These are phyloP conservation scores for Fragum fragum DNA, from an alignment of 2,888 invertebrate genomes.

Conservation along the genomic window DNA sequence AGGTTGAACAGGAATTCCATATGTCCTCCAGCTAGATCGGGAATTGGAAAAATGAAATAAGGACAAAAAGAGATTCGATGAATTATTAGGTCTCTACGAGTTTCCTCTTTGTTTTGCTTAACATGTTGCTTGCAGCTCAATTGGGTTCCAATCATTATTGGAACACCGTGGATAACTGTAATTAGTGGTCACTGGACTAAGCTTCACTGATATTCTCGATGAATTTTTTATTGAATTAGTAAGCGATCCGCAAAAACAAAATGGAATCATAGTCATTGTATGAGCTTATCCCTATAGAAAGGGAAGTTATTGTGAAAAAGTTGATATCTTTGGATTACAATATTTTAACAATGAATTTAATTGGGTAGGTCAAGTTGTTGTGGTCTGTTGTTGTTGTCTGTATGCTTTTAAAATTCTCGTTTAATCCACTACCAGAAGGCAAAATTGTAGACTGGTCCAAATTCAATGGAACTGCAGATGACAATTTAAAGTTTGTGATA, in stretches of 20 bases:
- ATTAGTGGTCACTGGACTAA: conserved; percentile 4
- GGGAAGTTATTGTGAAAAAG: background rate
- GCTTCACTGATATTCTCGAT: background rate
- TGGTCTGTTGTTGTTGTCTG: too few species aligned
- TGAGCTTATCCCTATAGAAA: background rate
- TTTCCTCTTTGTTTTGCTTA: background rate
- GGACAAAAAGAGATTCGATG: conserved; percentile 15
- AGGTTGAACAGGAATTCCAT: background rate
- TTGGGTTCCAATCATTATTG: conserved; percentile 11
- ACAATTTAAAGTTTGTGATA: too few species aligned
- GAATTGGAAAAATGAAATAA: conserved; percentile 24
- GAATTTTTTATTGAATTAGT: conserved; percentile 8
- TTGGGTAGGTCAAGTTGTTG: background rate
- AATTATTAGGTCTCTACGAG: conserved; percentile 11
- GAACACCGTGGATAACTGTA: background rate
- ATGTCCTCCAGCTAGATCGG: background rate
- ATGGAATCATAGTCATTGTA: background rate
- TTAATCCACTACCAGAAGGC: too few species aligned
- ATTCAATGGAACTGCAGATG: too few species aligned
- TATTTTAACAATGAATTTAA: background rate
- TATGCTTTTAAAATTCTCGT: too few species aligned
- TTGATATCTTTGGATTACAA: background rate
- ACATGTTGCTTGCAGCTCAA: conserved; percentile 21
- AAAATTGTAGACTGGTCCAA: too few species aligned
- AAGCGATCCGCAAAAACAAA: background rate